Conservation (phyloP, 1,140 invertebrate genomes). For the Littorina saxatilis region DNA sequence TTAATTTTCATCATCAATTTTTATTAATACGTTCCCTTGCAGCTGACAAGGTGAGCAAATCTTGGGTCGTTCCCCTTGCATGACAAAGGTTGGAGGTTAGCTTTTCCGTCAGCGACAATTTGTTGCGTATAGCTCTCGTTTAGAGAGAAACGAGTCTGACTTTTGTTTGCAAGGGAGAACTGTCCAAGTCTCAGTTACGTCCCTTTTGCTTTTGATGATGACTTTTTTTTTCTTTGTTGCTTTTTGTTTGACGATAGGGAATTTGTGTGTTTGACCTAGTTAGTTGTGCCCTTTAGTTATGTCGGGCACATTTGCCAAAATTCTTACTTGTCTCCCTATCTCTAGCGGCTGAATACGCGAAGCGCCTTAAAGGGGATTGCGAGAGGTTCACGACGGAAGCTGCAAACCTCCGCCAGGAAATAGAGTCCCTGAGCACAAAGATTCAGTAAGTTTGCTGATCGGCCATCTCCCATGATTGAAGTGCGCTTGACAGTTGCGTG, state of each 20-base stretch:
- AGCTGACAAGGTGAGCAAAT: constrained; percentile 13
- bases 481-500: constrained; percentile 26
- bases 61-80: constrained; percentile 22
- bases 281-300: constrained; percentile 30
- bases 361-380: constrained; percentile 36
- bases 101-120: no score
- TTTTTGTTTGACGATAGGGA: background rate
- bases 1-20: constrained; percentile 2
- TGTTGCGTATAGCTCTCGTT: background rate
- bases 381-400: constrained; percentile 38
- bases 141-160: background rate
- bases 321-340: constrained; percentile 46
- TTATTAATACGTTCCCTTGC: background rate
- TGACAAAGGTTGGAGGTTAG: constrained; percentile 7
- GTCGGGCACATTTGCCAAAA: constrained; percentile 36
- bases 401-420: constrained; percentile 38
- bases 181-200: background rate
- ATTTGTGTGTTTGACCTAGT: constrained; percentile 24
- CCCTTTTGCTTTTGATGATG: background rate
- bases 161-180: constrained; percentile 24
- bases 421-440: constrained; percentile 39
- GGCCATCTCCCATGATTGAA: constrained; percentile 6
- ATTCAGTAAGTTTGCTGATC: constrained; percentile 41
- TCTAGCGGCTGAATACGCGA: constrained; percentile 42
- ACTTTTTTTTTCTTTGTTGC: background rate